Percentiles rank a stretch among this genome's conserved stretches.
Evolutionary conservation across 1,140 invertebrate species (phyloP).

Genomic region (Trinorchestia longiramus): DNA sequence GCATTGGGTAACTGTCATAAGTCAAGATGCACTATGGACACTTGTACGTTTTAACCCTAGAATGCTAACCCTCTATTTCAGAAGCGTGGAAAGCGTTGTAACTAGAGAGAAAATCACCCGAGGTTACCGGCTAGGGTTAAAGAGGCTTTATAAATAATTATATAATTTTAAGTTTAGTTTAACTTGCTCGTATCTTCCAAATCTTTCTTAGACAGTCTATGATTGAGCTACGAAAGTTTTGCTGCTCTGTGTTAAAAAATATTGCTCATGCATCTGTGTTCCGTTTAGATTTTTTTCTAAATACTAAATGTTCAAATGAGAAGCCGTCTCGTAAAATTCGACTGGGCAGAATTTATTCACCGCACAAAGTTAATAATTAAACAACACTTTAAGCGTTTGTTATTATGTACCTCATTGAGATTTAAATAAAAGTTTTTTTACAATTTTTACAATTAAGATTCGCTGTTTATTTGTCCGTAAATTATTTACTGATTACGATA

Average conservation of each 20-base stretch:
- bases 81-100: too few species aligned
- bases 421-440: not conserved
- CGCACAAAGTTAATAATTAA: not conserved
- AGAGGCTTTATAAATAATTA: not conserved
- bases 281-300: not conserved
- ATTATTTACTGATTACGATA: not conserved
- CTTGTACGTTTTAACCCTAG: too few species aligned
- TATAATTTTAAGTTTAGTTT: not conserved
- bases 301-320: not conserved
- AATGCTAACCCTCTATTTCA: too few species aligned
- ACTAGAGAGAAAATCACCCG: too few species aligned
- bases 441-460: not conserved
- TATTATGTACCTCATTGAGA: not conserved
- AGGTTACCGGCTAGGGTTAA: too few species aligned
- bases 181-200: not conserved
- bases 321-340: not conserved
- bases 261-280: too few species aligned
- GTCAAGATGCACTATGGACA: not conserved
- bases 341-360: not conserved
- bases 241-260: not conserved
- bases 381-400: not conserved
- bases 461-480: not conserved
- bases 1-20: not conserved
- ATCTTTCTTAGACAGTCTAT: not conserved
- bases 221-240: not conserved